phyloP scores from a whole-genome alignment of 2,797 vertebrate species.

The Buceros bicornis region DNA sequence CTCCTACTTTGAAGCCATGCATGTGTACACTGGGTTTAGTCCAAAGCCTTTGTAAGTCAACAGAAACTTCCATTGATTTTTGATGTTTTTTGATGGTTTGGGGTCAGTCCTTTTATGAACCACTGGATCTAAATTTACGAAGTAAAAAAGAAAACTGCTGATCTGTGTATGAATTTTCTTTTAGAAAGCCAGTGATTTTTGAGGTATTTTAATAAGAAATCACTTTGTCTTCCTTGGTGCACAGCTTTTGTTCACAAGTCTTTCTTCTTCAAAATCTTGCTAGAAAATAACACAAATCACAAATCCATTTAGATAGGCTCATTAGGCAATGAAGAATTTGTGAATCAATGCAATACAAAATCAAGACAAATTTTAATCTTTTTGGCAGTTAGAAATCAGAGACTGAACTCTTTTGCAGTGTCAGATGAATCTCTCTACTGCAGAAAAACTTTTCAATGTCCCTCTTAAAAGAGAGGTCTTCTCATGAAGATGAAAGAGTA shows the following conservation, averaged over 20 bases:
- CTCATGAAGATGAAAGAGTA: neutral
- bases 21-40: slow-evolving; percentile 46
- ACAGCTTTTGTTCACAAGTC: neutral
- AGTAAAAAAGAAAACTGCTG: neutral
- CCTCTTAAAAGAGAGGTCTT: neutral
- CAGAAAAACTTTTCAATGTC: neutral
- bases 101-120: slow-evolving; percentile 16
- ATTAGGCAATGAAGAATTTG: neutral
- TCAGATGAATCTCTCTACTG: neutral
- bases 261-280: neutral
- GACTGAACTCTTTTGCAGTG: neutral
- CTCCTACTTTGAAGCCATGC: slow-evolving; percentile 45
- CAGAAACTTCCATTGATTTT: slow-evolving; percentile 30
- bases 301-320: neutral
- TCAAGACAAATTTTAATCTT: neutral
- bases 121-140: neutral
- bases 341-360: neutral
- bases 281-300: neutral
- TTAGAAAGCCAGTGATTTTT: neutral
- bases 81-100: slow-evolving; percentile 7
- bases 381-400: neutral
- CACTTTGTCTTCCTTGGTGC: neutral
- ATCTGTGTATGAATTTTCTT: neutral
- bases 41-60: slow-evolving; percentile 53
- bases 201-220: neutral